Evolutionary conservation across 2,113 vertebrate species (phyloP).

Genomic region (Saguinus midas): DNA sequence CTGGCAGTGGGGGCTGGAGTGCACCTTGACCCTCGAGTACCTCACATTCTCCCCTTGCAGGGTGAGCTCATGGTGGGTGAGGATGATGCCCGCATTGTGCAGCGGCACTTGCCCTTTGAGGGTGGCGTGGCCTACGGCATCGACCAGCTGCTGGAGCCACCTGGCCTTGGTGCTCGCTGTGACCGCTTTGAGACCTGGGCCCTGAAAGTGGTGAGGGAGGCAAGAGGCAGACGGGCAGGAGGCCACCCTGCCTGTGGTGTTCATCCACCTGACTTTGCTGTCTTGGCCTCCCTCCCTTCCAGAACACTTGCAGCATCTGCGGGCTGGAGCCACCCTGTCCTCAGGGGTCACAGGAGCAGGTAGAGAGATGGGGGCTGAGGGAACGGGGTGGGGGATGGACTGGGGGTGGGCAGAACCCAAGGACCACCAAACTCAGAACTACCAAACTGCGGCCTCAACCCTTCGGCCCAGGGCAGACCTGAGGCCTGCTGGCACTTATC

Average conservation of each 20-base stretch:
- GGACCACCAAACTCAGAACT: not conserved
- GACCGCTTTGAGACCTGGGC: conserved; percentile 82
- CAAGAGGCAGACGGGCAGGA: not conserved
- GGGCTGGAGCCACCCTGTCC: conserved; percentile 64
- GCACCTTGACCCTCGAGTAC: not conserved
- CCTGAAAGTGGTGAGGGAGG: conserved; percentile 68
- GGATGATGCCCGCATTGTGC: conserved; percentile 84
- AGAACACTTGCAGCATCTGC: conserved; percentile 52
- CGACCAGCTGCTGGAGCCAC: conserved; percentile 92
- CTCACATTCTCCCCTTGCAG: conserved; percentile 75
- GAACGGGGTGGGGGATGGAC: not conserved
- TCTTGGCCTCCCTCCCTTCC: not conserved
- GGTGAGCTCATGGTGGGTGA: conserved; percentile 89
- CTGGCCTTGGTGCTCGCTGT: conserved; percentile 92
- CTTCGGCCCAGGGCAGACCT: conserved; percentile 60
- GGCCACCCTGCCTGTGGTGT: not conserved
- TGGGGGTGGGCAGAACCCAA: not conserved
- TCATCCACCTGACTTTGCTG: not conserved
- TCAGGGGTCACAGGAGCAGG: conserved; percentile 58
- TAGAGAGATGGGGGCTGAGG: not conserved
- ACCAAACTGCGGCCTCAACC: not conserved
- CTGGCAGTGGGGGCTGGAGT: too few species aligned
- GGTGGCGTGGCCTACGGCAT: conserved; percentile 93
- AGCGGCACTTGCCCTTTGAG: conserved; percentile 88
- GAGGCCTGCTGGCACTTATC: conserved; percentile 61